Evolutionary conservation across 2,888 invertebrate species (phyloP).

Genomic region (Choristoneura rosaceana): DNA sequence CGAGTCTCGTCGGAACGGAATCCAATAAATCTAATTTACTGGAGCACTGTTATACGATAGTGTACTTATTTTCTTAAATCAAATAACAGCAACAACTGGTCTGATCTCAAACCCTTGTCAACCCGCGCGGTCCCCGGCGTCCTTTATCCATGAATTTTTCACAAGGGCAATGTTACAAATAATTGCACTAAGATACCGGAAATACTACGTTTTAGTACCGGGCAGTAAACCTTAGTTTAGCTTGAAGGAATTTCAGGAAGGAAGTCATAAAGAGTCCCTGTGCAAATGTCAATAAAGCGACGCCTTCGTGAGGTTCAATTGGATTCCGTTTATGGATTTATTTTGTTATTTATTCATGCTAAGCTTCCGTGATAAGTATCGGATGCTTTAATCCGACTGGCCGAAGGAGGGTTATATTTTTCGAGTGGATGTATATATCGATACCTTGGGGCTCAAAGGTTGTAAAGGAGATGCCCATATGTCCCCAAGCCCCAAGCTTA

Average conservation of each 20-base stretch:
- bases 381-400: too few species aligned
- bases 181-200: background rate
- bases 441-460: too few species aligned
- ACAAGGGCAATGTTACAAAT: constrained; percentile 6
- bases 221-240: background rate
- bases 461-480: too few species aligned
- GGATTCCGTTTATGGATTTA: background rate
- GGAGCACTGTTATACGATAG: constrained; percentile 1
- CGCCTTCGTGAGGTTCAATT: background rate
- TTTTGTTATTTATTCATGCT: background rate
- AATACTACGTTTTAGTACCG: background rate
- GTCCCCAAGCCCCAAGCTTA: too few species aligned
- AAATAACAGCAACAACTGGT: constrained; percentile 18
- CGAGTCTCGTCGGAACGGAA: background rate
- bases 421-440: too few species aligned
- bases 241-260: background rate
- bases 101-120: constrained; percentile 30
- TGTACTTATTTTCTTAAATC: constrained; percentile 1
- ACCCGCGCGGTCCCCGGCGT: background rate
- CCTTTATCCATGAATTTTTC: constrained; percentile 13
- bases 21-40: constrained; percentile 13
- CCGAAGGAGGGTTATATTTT: too few species aligned
- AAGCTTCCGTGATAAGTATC: background rate
- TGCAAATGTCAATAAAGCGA: background rate
- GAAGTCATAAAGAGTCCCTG: background rate